Base-by-base conservation (phyloP, 1,140 invertebrate genomes). In the Caenorhabditis brenneri region DNA sequence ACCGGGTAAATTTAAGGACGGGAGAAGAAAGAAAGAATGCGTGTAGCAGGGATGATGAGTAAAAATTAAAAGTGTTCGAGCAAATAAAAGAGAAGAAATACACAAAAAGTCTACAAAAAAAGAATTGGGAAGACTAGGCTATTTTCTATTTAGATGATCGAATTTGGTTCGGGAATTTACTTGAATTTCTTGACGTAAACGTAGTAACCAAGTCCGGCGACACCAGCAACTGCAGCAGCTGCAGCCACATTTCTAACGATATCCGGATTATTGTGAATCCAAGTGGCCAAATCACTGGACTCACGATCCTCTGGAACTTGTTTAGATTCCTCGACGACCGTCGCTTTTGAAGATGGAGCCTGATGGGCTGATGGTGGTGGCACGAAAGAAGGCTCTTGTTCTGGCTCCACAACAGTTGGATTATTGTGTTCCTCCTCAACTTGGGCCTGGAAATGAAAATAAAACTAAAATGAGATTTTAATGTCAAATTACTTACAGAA, bases 261-360 rank as follows among this genome's bases (percentile, higher is more conserved):
- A 31, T 74, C 65, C 10, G 65, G 65, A 42, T 74, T 74, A 46
- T 74, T 74, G 36, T 74, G 65, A 46, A 74, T 74, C 65, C 65
- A 74, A n/a, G 65, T 74, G 65, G 65, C 65, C n/a, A 74, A 74
- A 42, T 74, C 65, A 24, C 65, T 74, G 19, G 65, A 46, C 42
- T 74, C 36, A 24, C 65, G 36, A 24, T 42, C 65, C 42, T 74
- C 65, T 42, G 65, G 65, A 42, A 74, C 65, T 74, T 74, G 65
- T 15, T 74, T 74, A 5, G 65, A 74, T 24, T 74, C 65, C 24
- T 74, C 65, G 36, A 74, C 65, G 10, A 74, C 36, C 0, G 65
- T 74, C 5, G 65, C 65, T 42, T 74, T 74, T 5, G 65, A 42
- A 15, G 65, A 74, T 24, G 65, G 65, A 2, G 65, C 65, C 10